Conservation (phyloP, 2,797 vertebrate genomes). For the Karalla daura region DNA sequence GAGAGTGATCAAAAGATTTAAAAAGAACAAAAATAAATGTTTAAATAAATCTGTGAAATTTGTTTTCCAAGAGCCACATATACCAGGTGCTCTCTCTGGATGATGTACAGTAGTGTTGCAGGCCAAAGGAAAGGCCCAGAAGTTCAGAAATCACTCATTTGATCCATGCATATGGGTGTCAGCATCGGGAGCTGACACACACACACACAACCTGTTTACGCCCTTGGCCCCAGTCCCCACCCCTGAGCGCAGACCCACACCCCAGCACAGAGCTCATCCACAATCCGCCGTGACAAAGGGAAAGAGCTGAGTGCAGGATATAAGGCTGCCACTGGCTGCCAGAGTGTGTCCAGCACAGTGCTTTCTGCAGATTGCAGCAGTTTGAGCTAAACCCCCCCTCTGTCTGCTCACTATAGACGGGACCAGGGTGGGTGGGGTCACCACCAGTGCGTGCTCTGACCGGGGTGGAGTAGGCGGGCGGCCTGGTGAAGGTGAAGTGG, state of each 20-base stretch:
- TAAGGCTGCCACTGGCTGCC: conserved; percentile 72
- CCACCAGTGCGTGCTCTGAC: conserved; percentile 43
- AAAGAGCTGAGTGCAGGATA: conserved; percentile 85
- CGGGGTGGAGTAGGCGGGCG: conserved; percentile 39
- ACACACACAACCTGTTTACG: conserved; percentile 66
- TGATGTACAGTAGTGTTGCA: conserved; percentile 8
- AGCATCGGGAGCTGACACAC: conserved; percentile 23
- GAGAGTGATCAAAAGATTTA: too few species aligned
- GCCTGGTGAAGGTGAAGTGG: conserved; percentile 50
- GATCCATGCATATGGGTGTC: conserved; percentile 20
- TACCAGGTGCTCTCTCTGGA: conserved; percentile 1
- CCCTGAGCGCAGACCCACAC: conserved; percentile 55
- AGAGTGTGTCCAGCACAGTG: conserved; percentile 73
- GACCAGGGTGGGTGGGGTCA: conserved; percentile 65
- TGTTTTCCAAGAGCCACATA: background rate
- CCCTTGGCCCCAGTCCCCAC: conserved; percentile 46
- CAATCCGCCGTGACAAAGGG: conserved; percentile 81
- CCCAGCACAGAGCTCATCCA: conserved; percentile 74
- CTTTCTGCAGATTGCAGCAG: conserved; percentile 85
- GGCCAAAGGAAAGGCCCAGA: conserved; percentile 7
- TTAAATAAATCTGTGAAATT: conserved; percentile 5
- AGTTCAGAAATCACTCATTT: conserved; percentile 27
- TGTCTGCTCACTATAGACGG: conserved; percentile 78
- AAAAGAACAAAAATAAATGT: background rate
- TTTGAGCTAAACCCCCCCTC: conserved; percentile 81